Base-by-base conservation (phyloP, 2,113 vertebrate genomes). In the Gila orcuttii region DNA sequence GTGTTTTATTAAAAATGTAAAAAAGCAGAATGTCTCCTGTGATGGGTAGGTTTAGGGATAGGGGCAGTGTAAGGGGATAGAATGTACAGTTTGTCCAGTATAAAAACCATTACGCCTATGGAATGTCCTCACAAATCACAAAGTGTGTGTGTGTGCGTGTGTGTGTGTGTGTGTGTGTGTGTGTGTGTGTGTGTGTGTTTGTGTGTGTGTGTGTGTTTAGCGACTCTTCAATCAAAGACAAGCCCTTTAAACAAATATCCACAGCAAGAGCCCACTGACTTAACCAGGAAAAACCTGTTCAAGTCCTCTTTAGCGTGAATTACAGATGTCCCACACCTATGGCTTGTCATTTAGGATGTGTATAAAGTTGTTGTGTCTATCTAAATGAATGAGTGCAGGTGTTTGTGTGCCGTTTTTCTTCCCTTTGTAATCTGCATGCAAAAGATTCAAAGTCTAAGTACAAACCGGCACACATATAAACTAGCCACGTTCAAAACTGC, bases 241-340 rank as follows among this genome's bases (percentile, higher is more conserved):
- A 85, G 31, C 83, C 87, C 79, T 82, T 45, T 82, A 82, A 85
- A 82, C 83, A 88, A 85, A 83, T 77, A 88, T 59, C 78, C 55
- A 80, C 17, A 74, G 66, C 17, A 15, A 81, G 19, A 73, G 55
- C 77, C 33, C 74, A 42, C 80, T 6, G 15, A 71, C 50, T 73
- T 59, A 71, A 59, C 68, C 39, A 21, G 50, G 21, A 39, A 83
- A 83, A 59, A 36, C 31, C 31, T 75, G 17, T 19, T 73, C 23
- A 73, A 73, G 50, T 73, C 45, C 31, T 57, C 66, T 83, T 57
- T 23, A 83, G 25, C 2, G 13, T 13, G 45, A 69, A 82, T 55
- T 55, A 69, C 64, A 82, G 21, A 69, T 55, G 64, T 82, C 64
- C 45, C 21, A 12, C 3, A 8, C 28, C 17, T 21, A 36, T 17